A percentile compares a stretch with the other conserved stretches of the same genome.
Conservation (phyloP, 2,797 vertebrate species). For the Scarus forsteni region DNA sequence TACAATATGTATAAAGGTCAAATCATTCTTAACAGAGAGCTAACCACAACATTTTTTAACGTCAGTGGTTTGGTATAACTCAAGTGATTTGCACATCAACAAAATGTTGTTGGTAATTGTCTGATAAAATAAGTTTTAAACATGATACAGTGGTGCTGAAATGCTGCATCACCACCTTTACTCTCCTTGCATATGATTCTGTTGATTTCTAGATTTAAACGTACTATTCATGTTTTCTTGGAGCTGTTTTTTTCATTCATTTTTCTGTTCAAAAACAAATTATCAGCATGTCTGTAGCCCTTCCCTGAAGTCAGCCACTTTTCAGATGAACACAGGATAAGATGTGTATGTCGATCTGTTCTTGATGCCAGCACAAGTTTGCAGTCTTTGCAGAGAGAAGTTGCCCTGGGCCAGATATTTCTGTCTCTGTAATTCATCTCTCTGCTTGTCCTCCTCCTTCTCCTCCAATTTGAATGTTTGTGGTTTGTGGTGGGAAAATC, state of each 20-base stretch:
- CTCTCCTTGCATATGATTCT: not conserved
- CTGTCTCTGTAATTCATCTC: conserved; percentile 78
- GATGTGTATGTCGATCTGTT: conserved; percentile 17
- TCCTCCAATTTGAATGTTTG: conserved; percentile 78
- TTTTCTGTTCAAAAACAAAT: conserved; percentile 1
- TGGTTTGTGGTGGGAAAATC: conserved; percentile 80
- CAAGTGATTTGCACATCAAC: not conserved
- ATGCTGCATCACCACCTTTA: not conserved
- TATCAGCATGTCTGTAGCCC: not conserved
- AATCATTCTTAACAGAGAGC: too few relatives aligned
- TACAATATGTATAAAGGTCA: too few relatives aligned
- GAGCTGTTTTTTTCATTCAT: not conserved
- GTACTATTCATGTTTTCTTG: not conserved
- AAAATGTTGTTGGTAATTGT: not conserved
- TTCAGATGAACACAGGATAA: not conserved
- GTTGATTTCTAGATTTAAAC: not conserved
- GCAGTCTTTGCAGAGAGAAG: conserved; percentile 58
- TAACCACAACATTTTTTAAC: not conserved
- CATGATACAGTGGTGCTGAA: not conserved
- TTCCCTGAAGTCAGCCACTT: conserved; percentile 1
- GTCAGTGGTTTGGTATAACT: not conserved
- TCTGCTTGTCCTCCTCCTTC: conserved; percentile 68
- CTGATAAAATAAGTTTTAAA: not conserved
- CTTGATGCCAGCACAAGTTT: conserved; percentile 53
- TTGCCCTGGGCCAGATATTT: conserved; percentile 76